These are phyloP conservation scores for Tetranychus truncatus DNA, from an alignment of 2,888 invertebrate species.

Conservation along the genomic window DNA sequence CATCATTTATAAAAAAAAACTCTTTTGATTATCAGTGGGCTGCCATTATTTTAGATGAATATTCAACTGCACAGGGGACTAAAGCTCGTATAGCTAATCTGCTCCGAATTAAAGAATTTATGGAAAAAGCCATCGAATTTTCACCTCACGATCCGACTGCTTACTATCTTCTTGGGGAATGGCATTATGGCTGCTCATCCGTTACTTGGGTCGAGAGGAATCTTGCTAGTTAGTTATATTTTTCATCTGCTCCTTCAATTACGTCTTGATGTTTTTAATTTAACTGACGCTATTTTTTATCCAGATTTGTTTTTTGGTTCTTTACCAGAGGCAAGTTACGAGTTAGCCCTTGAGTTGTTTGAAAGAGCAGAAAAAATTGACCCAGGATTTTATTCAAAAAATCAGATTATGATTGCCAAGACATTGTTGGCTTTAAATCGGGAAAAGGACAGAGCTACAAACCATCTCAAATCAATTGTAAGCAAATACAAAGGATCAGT, in stretches of 20 bases:
- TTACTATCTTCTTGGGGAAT: constrained; percentile 19
- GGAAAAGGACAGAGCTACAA: constrained; percentile 13
- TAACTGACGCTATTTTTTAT: neutral
- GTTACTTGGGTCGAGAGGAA: constrained; percentile 21
- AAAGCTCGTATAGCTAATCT: constrained; percentile 16
- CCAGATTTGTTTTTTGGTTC: constrained; percentile 15
- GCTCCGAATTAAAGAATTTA: constrained; percentile 15
- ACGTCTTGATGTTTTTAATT: neutral
- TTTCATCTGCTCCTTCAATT: too few species aligned
- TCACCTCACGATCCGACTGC: constrained; percentile 18
- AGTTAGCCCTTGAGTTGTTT: constrained; percentile 15
- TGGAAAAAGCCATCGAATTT: constrained; percentile 20
- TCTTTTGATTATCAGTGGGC: constrained; percentile 15
- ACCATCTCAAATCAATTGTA: constrained; percentile 11
- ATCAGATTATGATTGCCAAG: constrained; percentile 18
- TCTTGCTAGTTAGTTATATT: constrained; percentile 15
- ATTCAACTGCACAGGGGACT: constrained; percentile 15
- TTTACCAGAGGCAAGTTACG: constrained; percentile 18
- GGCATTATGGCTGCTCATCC: constrained; percentile 20
- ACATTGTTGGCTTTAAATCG: constrained; percentile 17
- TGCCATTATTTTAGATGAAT: constrained; percentile 18
- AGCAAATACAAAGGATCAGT: constrained; percentile 12
- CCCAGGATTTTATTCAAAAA: constrained; percentile 19
- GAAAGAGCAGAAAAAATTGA: constrained; percentile 19
- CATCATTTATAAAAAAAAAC: neutral